Percentiles rank a stretch among this genome's conserved stretches.
These are phyloP conservation scores for Musca domestica DNA, from an alignment of 1,140 invertebrate genomes.

Conservation along the genomic window DNA sequence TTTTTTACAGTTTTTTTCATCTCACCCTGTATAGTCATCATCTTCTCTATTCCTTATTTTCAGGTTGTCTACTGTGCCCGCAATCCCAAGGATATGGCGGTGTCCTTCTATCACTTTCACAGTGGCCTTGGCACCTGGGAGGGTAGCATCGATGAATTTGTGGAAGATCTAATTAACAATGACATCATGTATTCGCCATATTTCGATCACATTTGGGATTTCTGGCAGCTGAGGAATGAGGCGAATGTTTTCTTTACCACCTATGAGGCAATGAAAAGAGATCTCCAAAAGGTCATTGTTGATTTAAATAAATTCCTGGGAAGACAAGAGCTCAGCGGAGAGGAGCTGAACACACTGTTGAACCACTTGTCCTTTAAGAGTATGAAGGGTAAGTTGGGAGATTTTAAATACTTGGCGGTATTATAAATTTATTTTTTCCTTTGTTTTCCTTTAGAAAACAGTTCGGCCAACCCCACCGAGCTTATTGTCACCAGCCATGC, in stretches of 20 bases:
- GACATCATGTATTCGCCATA: constrained; percentile 58
- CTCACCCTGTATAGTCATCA: no score
- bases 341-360: constrained; percentile 56
- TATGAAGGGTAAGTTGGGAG: constrained; percentile 56
- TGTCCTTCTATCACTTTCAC: constrained; percentile 72
- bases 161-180: constrained; percentile 60
- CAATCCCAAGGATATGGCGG: constrained; percentile 73
- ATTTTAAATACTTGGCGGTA: not conserved
- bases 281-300: constrained; percentile 60
- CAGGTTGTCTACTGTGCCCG: constrained; percentile 72
- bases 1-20: no score
- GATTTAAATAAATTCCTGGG: constrained; percentile 60
- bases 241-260: constrained; percentile 60
- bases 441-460: constrained; percentile 1
- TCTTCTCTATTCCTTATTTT: not conserved
- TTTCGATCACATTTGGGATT: constrained; percentile 58
- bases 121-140: constrained; percentile 58
- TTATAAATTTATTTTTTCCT: not conserved
- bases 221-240: constrained; percentile 56
- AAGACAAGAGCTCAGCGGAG: constrained; percentile 53
- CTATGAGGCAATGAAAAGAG: constrained; percentile 66
- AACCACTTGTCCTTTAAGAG: constrained; percentile 61
- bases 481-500: not conserved
- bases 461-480: not conserved
- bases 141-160: constrained; percentile 63